These are phyloP conservation scores for Pyrrhia umbra DNA, from an alignment of 2,888 invertebrate genomes.

Conservation along the genomic window DNA sequence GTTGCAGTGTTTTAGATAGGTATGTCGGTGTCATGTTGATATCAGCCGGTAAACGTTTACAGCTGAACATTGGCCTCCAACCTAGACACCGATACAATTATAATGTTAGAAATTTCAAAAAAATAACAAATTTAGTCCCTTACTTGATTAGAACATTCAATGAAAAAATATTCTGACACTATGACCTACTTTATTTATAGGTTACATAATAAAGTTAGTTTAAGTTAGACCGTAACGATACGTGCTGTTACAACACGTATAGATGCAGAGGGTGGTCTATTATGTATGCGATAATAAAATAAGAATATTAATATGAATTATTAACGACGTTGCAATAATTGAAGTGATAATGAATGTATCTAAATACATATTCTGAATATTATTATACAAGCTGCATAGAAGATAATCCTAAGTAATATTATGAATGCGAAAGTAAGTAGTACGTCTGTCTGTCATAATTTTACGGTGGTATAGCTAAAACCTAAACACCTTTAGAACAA, in stretches of 20 bases:
- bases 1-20: constrained; percentile 32
- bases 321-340: constrained; percentile 32
- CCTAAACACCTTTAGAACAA: too few relatives aligned
- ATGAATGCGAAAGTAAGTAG: too few relatives aligned
- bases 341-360: constrained; percentile 16
- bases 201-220: too few relatives aligned
- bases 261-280: constrained; percentile 6
- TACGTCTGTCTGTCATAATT: too few relatives aligned
- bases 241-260: too few relatives aligned
- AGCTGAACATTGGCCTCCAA: constrained; percentile 36
- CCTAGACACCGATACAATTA: constrained; percentile 2
- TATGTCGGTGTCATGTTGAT: constrained; percentile 30
- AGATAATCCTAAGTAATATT: neutral
- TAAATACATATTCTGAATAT: constrained; percentile 3
- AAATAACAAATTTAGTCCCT: too few relatives aligned
- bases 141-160: too few relatives aligned
- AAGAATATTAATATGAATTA: constrained; percentile 26
- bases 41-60: constrained; percentile 25
- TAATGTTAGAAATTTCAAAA: neutral
- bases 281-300: constrained; percentile 27
- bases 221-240: too few relatives aligned
- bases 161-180: too few relatives aligned
- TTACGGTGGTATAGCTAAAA: too few relatives aligned
- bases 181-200: too few relatives aligned
- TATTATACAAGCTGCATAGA: neutral